phyloP scores from a whole-genome alignment of 2,113 vertebrate species.

The Ciconia boyciana region DNA sequence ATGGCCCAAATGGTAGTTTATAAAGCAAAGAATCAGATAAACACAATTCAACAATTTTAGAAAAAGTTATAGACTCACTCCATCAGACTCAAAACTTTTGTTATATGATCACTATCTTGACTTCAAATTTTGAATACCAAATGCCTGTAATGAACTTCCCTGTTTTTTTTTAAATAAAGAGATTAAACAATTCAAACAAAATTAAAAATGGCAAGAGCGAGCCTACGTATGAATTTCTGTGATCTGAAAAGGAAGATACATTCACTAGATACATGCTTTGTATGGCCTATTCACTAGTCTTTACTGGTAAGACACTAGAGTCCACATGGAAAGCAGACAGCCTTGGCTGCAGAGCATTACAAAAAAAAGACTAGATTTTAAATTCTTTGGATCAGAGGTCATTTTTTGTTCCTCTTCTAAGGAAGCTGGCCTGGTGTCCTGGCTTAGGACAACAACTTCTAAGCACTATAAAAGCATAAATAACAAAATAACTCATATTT shows the following conservation, averaged over 20 bases:
- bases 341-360: background rate
- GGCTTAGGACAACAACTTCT: background rate
- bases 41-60: background rate
- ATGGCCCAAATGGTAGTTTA: background rate
- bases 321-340: background rate
- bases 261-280: rapidly evolving
- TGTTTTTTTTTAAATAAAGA: background rate
- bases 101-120: background rate
- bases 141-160: background rate
- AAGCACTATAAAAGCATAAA: background rate
- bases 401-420: background rate
- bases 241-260: background rate
- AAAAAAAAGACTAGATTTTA: background rate
- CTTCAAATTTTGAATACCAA: background rate
- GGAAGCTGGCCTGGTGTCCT: background rate
- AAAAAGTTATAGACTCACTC: background rate
- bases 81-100: background rate
- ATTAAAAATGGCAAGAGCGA: background rate
- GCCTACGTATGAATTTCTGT: background rate
- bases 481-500: background rate
- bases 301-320: background rate
- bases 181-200: background rate
- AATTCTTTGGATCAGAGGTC: background rate
- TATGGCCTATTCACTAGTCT: background rate
- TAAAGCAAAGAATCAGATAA: background rate